Base-by-base conservation (phyloP, 2,888 invertebrate species). In the Caenorhabditis sp. region DNA sequence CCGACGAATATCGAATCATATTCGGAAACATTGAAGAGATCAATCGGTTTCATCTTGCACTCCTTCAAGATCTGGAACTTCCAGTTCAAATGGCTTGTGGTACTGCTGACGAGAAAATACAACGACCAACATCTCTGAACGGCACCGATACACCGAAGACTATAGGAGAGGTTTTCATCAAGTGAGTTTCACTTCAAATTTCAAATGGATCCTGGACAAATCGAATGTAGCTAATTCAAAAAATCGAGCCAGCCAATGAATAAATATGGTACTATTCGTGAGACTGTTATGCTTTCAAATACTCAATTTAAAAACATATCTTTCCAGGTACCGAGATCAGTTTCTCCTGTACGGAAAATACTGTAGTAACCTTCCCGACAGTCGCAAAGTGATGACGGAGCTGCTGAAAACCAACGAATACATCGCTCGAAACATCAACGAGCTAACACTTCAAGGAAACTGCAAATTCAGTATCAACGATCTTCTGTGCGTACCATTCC, bases 401-500 rank as follows among this genome's bases (percentile, higher is more conserved):
- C 44, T 83, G 3, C 10, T 72, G 19, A 58, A 72, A 16, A 66
- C 70, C 1, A 69, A 83, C 51, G 74, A 64, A 8, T 47, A 38
- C 5, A 51, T 79, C n/a, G 22, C 70, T 0, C 74, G 68, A 16
- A 69, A 56, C 2, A 51, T 94, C 22, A 93, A 97, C 96, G 95
- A 95, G 94, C 96, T 96, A 93, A 97, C 98, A 93, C 95, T 95
- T 90, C 95, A 96, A 92, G 85, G 83, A 16, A 97, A 97, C 90
- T 97, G 97, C 16, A 89, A 91, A 56, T 97, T 98, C 92, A 96
- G 97, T 93, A 94, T 99, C 88, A 95, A 97, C 64, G 99, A 99
- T 93, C 95, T 99, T 86, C 94, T 99, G 61, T 96, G 97, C 26
- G 97, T 99, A 86, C 99, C 99, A 56, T 97, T 99, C 96, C 99